These are phyloP conservation scores for Nymphicus hollandicus DNA, from an alignment of 2,113 vertebrate species.

Conservation along the genomic window DNA sequence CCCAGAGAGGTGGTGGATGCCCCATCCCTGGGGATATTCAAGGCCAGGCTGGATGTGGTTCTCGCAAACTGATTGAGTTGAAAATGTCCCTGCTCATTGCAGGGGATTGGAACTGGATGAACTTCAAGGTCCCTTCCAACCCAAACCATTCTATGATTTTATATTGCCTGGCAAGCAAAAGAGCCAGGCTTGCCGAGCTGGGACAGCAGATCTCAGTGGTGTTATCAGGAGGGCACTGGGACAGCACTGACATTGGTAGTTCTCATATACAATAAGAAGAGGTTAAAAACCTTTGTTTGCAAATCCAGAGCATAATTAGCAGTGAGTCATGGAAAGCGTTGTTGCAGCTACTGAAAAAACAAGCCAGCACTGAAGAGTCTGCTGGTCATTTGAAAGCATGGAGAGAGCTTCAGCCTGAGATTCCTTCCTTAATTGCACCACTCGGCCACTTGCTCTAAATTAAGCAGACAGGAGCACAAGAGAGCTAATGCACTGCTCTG, in stretches of 20 bases:
- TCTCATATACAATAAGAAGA: not conserved
- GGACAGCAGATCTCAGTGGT: not conserved
- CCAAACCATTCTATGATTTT: not conserved
- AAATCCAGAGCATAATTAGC: not conserved
- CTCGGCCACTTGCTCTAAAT: constrained; percentile 6
- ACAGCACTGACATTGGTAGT: not conserved
- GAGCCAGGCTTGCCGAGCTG: not conserved
- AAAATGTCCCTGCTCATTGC: not conserved
- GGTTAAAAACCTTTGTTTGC: constrained; percentile 5
- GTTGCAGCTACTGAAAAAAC: constrained; percentile 4
- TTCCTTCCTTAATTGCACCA: constrained; percentile 39
- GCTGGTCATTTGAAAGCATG: not conserved
- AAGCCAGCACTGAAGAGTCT: not conserved
- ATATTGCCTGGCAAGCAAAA: not conserved
- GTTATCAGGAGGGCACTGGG: not conserved
- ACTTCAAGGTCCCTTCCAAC: not conserved
- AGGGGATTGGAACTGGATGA: not conserved
- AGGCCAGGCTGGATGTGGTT: not conserved
- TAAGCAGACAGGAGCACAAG: constrained; percentile 20
- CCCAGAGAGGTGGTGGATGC: not conserved
- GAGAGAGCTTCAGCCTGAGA: constrained; percentile 16
- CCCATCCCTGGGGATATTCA: not conserved
- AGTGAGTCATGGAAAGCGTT: not conserved
- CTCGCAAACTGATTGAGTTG: not conserved
- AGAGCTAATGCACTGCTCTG: constrained; percentile 14